Percentiles rank a stretch among this genome's conserved stretches.
Evolutionary conservation across 2,888 invertebrate genomes (phyloP).

Genomic region (Drosophila barbarae): DNA sequence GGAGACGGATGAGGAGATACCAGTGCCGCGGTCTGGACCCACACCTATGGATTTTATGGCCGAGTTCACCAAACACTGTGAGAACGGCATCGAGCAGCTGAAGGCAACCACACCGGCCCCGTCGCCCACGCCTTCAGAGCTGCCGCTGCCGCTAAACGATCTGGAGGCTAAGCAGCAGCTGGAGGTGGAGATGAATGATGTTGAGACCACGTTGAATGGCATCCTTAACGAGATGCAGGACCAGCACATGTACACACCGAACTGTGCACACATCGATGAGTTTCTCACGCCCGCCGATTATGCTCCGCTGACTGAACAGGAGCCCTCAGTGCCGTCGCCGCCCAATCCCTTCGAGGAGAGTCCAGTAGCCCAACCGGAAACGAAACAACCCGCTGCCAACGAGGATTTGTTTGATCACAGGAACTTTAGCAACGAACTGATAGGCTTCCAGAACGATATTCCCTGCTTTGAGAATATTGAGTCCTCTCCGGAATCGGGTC

Average conservation of each 20-base stretch:
- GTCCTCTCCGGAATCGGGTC: conserved; percentile 38
- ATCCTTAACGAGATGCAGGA: conserved; percentile 77
- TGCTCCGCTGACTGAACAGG: conserved; percentile 63
- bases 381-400: conserved; percentile 10
- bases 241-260: conserved; percentile 74
- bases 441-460: conserved; percentile 76
- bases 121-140: conserved; percentile 7
- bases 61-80: conserved; percentile 72
- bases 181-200: conserved; percentile 71
- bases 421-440: conserved; percentile 71
- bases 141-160: conserved; percentile 25
- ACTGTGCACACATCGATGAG: conserved; percentile 69
- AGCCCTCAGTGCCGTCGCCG: conserved; percentile 46
- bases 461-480: conserved; percentile 76
- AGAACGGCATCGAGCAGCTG: conserved; percentile 48
- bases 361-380: conserved; percentile 1
- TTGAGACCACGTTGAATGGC: conserved; percentile 74
- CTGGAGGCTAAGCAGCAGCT: conserved; percentile 57
- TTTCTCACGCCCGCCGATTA: conserved; percentile 73
- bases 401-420: conserved; percentile 54
- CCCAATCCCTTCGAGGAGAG: conserved; percentile 47
- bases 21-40: conserved; percentile 11
- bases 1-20: conserved; percentile 24
- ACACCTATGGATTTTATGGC: conserved; percentile 70
- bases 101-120: conserved; percentile 14